Evolutionary conservation across 2,113 vertebrate species (phyloP).

Genomic region (Haemorhous mexicanus): DNA sequence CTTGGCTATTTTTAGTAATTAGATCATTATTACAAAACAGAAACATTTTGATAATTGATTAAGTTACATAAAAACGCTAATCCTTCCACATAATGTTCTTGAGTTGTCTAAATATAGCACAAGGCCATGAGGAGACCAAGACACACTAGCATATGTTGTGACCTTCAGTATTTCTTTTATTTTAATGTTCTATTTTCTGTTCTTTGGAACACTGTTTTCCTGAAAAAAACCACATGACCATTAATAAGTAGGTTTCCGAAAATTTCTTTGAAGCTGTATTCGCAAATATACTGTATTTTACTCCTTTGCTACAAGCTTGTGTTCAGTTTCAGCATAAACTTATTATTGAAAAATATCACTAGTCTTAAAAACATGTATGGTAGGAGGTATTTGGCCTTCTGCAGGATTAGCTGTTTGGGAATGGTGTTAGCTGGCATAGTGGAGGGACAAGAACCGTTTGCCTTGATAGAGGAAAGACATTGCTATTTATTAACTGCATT

Average conservation of each 20-base stretch:
- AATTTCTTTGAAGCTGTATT: background rate
- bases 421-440: background rate
- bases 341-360: background rate
- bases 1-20: background rate
- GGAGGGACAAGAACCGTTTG: background rate
- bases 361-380: background rate
- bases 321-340: background rate
- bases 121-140: background rate
- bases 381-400: background rate
- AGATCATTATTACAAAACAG: background rate
- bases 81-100: background rate
- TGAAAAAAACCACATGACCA: background rate
- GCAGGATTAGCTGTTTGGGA: background rate
- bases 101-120: background rate
- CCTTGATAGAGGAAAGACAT: background rate
- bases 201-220: background rate
- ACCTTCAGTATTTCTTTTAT: background rate
- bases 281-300: background rate
- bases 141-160: background rate
- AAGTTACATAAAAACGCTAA: background rate
- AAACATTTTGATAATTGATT: conserved; percentile 15
- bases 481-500: background rate
- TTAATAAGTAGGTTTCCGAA: background rate
- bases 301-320: background rate
- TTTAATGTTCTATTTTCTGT: background rate